Percentiles rank a stretch among this genome's conserved stretches.
phyloP scores from a whole-genome alignment of 1,140 invertebrate species.

The Drosophila nigrodunni region DNA sequence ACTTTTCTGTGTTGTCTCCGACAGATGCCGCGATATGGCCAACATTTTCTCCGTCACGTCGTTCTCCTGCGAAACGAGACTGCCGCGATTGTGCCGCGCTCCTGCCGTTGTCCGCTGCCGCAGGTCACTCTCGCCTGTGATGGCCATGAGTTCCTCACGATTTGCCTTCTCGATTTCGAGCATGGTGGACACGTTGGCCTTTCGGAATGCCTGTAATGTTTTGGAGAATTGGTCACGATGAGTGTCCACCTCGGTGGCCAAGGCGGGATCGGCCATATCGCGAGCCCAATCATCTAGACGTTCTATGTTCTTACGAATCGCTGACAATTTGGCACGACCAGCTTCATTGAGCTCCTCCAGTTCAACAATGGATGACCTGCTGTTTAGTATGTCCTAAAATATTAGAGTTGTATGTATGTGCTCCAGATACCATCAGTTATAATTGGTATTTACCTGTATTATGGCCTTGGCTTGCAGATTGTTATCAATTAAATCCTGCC shows the following conservation, averaged over 20 bases:
- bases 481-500: constrained; percentile 89
- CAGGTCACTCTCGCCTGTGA: constrained; percentile 86
- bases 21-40: constrained; percentile 92
- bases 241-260: constrained; percentile 88
- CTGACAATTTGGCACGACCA: constrained; percentile 88
- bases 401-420: constrained; percentile 6
- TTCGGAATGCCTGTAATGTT: constrained; percentile 90
- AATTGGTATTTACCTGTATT: constrained; percentile 88
- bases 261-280: constrained; percentile 87
- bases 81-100: constrained; percentile 70
- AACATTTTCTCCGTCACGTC: constrained; percentile 93
- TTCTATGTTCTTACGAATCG: constrained; percentile 89
- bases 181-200: constrained; percentile 90
- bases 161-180: constrained; percentile 90
- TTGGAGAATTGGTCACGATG: constrained; percentile 89
- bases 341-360: constrained; percentile 90
- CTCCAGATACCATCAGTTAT: not conserved
- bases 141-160: constrained; percentile 88
- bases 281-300: constrained; percentile 88
- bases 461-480: constrained; percentile 91
- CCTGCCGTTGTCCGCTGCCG: constrained; percentile 84
- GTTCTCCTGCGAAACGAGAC: constrained; percentile 80
- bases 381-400: constrained; percentile 88
- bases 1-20: constrained; percentile 94
- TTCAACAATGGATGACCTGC: constrained; percentile 88